Base-by-base conservation (phyloP, 37 sponge, comb jelly and placozoan species). In the Dysidea cf. avara region DNA sequence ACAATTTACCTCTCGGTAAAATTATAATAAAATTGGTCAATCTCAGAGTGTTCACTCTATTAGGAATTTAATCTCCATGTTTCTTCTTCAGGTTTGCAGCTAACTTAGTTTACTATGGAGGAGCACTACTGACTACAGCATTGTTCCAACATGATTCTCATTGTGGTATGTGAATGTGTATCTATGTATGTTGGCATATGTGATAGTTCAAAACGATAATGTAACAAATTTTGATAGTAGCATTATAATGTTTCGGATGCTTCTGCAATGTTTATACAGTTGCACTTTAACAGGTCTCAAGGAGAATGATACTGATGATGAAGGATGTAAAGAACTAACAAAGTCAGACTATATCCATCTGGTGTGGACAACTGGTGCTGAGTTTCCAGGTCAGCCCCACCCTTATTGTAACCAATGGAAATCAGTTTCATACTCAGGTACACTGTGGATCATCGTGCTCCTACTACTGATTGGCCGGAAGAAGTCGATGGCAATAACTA, bases 331-430 rank as follows among this genome's bases (percentile, higher is more conserved):
- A 28, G 28, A 22, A 0, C 53, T 90, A 46, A 58, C 33, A 20
- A 56, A 43, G 2, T 38, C 53, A 39, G 86, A 85, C 50, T 92
- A 92, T 43, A 16, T 76, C 26, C 68, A 78, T 11, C 77, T 92
- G 48, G 49, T 92, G 3, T 84, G 89, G 84, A 77, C 94, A 11
- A 33, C 89, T 62, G 69, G 49, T 34, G 94, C 94, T 39, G 94
- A 92, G 47, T 46, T 83, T 24, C 94, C 94, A 26, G 88, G 88
- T 78, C 46, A 43, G 46, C 46, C 46, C 46, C 46, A 12, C 46
- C n/a, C n/a, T n/a, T n/a, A n/a, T n/a, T n/a, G n/a, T n/a, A n/a
- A n/a, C n/a, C n/a, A n/a, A n/a, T n/a, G n/a, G n/a, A n/a, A n/a
- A n/a, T n/a, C n/a, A n/a, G n/a, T n/a, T n/a, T n/a, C n/a, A n/a